These are phyloP conservation scores for Manis pentadactyla DNA, from an alignment of 2,797 vertebrate genomes.

Conservation along the genomic window DNA sequence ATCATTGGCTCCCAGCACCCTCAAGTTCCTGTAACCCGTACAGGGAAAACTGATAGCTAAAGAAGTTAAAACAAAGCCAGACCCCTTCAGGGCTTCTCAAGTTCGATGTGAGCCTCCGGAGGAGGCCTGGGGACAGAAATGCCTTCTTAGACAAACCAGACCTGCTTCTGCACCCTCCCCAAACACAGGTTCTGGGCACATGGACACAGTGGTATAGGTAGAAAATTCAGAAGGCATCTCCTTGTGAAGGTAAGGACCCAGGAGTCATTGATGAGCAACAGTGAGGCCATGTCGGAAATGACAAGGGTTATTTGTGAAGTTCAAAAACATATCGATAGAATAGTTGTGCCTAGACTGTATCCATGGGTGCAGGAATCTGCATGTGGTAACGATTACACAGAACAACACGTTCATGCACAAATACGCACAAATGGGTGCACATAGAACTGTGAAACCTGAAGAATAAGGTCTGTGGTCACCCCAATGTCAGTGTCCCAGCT, in stretches of 20 bases:
- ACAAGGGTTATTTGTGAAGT: background rate
- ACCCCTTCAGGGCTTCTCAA: background rate
- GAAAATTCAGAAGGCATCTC: background rate
- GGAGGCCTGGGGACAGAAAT: background rate
- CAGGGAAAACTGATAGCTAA: background rate
- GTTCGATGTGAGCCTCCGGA: background rate
- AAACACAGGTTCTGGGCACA: background rate
- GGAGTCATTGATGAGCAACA: background rate
- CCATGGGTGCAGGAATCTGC: no score
- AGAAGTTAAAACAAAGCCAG: background rate
- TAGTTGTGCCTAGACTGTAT: background rate
- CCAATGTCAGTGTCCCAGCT: background rate
- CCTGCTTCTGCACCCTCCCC: background rate
- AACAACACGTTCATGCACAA: fast-evolving
- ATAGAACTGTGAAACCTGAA: background rate
- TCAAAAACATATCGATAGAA: background rate
- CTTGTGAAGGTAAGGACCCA: background rate
- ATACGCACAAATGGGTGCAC: fast-evolving
- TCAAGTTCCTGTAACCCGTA: background rate
- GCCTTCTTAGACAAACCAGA: background rate
- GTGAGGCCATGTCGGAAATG: background rate
- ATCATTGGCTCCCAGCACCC: background rate
- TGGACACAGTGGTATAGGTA: background rate
- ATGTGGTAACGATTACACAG: fast-evolving
- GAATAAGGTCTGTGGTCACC: background rate